These are phyloP conservation scores for Macrophya alboannulata DNA, from an alignment of 2,888 invertebrate genomes.

Conservation along the genomic window DNA sequence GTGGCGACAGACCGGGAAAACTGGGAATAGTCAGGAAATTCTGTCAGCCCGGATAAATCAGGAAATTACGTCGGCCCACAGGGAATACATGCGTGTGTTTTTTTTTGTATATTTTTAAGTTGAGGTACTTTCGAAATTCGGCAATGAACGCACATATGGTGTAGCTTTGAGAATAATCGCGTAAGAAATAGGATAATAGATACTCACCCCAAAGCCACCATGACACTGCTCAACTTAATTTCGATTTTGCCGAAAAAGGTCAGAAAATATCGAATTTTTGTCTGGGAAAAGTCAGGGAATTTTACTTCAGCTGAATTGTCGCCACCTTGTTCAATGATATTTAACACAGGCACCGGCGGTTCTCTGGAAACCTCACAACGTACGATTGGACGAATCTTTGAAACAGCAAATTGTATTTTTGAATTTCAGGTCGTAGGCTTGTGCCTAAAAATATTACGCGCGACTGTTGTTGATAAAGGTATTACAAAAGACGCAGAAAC, in stretches of 20 bases:
- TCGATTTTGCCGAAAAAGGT: too few relatives aligned
- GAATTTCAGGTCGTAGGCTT: slow-evolving; percentile 68
- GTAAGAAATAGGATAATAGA: too few relatives aligned
- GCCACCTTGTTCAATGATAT: not conserved
- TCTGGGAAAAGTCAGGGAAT: too few relatives aligned
- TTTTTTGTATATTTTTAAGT: too few relatives aligned
- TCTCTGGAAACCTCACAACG: not conserved
- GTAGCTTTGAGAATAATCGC: too few relatives aligned
- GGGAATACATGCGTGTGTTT: too few relatives aligned
- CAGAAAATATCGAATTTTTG: too few relatives aligned
- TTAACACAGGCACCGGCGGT: not conserved
- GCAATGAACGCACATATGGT: too few relatives aligned
- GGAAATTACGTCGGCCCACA: not conserved
- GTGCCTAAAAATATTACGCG: slow-evolving; percentile 70
- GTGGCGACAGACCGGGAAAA: not conserved
- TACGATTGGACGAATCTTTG: slow-evolving; percentile 9
- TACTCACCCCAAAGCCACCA: too few relatives aligned
- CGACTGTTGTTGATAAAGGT: slow-evolving; percentile 63
- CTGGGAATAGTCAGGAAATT: not conserved
- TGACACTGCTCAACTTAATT: too few relatives aligned
- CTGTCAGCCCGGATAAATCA: not conserved
- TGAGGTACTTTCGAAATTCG: too few relatives aligned
- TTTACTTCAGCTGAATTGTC: too few relatives aligned
- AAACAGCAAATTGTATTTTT: slow-evolving; percentile 65
- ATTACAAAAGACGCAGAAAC: slow-evolving; percentile 64